Conservation (phyloP, 2,797 vertebrate species). For the Mallotus villosus region DNA sequence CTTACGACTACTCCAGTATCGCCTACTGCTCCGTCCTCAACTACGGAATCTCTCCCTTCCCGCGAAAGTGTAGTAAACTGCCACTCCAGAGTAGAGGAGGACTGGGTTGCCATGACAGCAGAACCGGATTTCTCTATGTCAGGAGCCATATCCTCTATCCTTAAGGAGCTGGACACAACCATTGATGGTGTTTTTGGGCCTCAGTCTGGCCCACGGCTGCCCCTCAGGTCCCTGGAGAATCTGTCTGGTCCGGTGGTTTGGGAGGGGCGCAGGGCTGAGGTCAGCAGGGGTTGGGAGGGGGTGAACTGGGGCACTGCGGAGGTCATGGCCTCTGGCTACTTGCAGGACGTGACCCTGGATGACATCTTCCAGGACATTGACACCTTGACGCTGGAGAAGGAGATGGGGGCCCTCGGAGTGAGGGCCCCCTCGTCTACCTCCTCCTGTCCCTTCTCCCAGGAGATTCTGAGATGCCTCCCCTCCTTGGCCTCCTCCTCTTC, state of each 20-base stretch:
- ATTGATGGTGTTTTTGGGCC: conserved; percentile 52
- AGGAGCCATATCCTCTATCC: conserved; percentile 77
- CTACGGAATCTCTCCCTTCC: conserved; percentile 6
- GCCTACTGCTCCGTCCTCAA: background rate
- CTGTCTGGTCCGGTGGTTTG: conserved; percentile 18
- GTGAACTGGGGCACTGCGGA: conserved; percentile 63
- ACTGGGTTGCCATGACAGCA: conserved; percentile 68
- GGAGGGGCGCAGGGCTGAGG: conserved; percentile 38
- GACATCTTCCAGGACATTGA: conserved; percentile 83
- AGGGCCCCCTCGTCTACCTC: conserved; percentile 17
- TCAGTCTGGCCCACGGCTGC: conserved; percentile 46
- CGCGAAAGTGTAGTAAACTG: background rate
- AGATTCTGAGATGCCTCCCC: conserved; percentile 60
- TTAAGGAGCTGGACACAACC: conserved; percentile 71
- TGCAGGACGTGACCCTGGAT: conserved; percentile 72
- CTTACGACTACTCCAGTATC: background rate
- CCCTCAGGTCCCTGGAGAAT: conserved; percentile 71
- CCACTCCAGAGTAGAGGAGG: conserved; percentile 44
- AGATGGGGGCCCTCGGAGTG: conserved; percentile 51
- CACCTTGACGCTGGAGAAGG: conserved; percentile 74
- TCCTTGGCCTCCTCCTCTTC: conserved; percentile 56
- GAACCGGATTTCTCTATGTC: conserved; percentile 80
- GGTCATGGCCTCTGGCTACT: conserved; percentile 66
- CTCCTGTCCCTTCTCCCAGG: conserved; percentile 43
- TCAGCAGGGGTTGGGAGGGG: conserved; percentile 32